Conservation (phyloP, 2,888 invertebrate species). For the Seladonia tumulorum region DNA sequence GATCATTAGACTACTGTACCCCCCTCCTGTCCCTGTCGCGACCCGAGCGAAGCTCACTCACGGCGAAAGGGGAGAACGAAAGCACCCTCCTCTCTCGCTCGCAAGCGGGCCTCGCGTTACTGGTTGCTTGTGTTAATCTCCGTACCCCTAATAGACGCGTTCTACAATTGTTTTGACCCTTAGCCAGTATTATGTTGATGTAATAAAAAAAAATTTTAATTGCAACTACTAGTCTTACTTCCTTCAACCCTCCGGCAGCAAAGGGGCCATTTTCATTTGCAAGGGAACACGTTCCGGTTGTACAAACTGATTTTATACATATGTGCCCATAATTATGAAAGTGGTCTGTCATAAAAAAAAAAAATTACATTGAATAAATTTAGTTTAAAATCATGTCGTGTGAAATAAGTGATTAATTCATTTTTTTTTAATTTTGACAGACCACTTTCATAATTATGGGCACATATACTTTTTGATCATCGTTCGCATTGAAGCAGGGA, state of each 20-base stretch:
- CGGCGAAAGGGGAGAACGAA: not conserved
- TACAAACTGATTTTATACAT: too few species aligned
- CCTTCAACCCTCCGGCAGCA: not conserved
- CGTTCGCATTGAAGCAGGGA: too few species aligned
- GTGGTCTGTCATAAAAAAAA: too few species aligned
- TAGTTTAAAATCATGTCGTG: too few species aligned
- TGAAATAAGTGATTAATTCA: too few species aligned
- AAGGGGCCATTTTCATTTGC: too few species aligned
- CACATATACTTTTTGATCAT: too few species aligned
- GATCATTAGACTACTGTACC: slow-evolving; percentile 69
- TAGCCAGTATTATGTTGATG: slow-evolving; percentile 80
- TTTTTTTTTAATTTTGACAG: too few species aligned
- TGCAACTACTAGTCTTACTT: slow-evolving; percentile 16
- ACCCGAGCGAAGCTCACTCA: slow-evolving; percentile 29
- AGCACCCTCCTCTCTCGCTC: not conserved
- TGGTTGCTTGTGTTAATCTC: slow-evolving; percentile 61
- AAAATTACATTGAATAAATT: too few species aligned
- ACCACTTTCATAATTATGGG: too few species aligned
- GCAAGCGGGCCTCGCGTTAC: slow-evolving; percentile 32
- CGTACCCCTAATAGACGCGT: slow-evolving; percentile 74
- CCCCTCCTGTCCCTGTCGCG: slow-evolving; percentile 47
- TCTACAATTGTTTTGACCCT: slow-evolving; percentile 77
- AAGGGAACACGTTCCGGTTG: too few species aligned
- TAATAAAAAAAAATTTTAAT: slow-evolving; percentile 78
- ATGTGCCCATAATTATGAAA: too few species aligned